phyloP scores from a whole-genome alignment of 2,797 vertebrate genomes.

The Pseudomugil gertrudae region DNA sequence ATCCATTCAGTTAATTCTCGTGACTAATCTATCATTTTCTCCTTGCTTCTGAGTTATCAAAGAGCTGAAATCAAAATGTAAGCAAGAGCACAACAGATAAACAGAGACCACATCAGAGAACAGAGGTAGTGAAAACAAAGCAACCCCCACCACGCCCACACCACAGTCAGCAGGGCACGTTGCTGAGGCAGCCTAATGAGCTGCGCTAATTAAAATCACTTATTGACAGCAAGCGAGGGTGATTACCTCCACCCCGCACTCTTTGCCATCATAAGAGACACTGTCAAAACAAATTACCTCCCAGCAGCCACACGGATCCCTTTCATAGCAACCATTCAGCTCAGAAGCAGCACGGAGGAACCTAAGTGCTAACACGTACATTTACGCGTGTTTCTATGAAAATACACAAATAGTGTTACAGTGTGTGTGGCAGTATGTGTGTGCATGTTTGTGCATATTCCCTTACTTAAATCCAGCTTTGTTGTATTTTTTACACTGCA shows the following conservation, averaged over 20 bases:
- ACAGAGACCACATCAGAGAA: slow-evolving; percentile 46
- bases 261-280: slow-evolving; percentile 74
- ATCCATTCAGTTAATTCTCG: background rate
- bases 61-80: slow-evolving; percentile 30
- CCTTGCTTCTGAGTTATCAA: slow-evolving; percentile 25
- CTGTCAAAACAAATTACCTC: slow-evolving; percentile 82
- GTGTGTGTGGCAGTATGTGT: slow-evolving; percentile 6
- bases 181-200: slow-evolving; percentile 81
- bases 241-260: slow-evolving; percentile 78
- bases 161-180: slow-evolving; percentile 65
- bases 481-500: slow-evolving; percentile 33
- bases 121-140: slow-evolving; percentile 55
- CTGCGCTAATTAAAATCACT: slow-evolving; percentile 84
- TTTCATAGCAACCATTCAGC: slow-evolving; percentile 50
- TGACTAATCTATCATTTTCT: slow-evolving; percentile 2
- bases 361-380: slow-evolving; percentile 23
- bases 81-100: slow-evolving; percentile 33
- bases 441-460: slow-evolving; percentile 13
- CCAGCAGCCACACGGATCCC: slow-evolving; percentile 55
- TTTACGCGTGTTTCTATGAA: slow-evolving; percentile 25
- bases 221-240: slow-evolving; percentile 82
- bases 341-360: slow-evolving; percentile 21
- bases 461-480: slow-evolving; percentile 49
- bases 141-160: slow-evolving; percentile 37
- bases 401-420: slow-evolving; percentile 33